Conservation (phyloP, 2,113 vertebrate species). For the Oxygymnocypris stewartii region DNA sequence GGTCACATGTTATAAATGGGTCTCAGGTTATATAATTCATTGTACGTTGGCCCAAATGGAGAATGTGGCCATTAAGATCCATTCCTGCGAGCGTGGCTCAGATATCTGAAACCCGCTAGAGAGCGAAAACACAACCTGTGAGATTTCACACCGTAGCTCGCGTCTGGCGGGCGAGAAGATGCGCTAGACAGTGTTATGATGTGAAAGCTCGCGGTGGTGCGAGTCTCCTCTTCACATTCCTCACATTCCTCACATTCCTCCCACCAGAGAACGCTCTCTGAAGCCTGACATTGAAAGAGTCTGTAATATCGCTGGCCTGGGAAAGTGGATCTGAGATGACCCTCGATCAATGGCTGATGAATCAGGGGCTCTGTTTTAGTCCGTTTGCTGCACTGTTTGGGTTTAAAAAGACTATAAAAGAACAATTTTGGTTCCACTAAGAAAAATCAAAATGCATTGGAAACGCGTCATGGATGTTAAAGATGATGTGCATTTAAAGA, state of each 20-base stretch:
- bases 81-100: background rate
- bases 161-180: slow-evolving; percentile 44
- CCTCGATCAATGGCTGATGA: background rate
- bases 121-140: background rate
- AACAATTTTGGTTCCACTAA: too few species aligned
- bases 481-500: too few species aligned
- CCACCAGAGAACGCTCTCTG: slow-evolving; percentile 62
- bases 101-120: background rate
- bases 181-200: slow-evolving; percentile 59
- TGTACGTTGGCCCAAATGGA: background rate
- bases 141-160: background rate
- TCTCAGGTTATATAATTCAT: background rate
- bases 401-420: background rate
- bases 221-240: slow-evolving; percentile 73
- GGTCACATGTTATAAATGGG: too few species aligned
- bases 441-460: background rate
- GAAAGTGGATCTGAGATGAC: slow-evolving; percentile 54
- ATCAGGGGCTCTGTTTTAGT: background rate
- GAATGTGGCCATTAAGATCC: background rate
- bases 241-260: slow-evolving; percentile 67
- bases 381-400: too few species aligned
- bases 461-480: too few species aligned
- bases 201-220: slow-evolving; percentile 74
- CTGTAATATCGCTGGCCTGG: slow-evolving; percentile 73
- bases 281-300: slow-evolving; percentile 57